phyloP scores from a whole-genome alignment of 2,113 vertebrate species.

The Cariama cristata region DNA sequence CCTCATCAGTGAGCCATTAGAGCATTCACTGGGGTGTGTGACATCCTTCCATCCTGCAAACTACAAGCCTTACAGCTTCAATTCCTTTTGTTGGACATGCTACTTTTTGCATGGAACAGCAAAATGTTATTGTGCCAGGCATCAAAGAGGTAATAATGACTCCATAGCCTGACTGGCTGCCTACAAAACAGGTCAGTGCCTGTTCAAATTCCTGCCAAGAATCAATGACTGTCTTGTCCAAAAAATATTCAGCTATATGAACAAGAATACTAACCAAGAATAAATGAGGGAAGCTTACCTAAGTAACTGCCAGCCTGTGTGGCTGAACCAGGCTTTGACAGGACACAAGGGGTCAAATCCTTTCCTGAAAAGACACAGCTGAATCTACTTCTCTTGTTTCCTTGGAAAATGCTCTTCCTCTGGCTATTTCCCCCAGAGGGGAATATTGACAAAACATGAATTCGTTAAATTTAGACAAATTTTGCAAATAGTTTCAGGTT shows the following conservation, averaged over 20 bases:
- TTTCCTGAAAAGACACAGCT: not conserved
- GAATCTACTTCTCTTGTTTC: not conserved
- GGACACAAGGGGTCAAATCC: not conserved
- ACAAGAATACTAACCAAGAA: not conserved
- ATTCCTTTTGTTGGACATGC: not conserved
- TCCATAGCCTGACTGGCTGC: not conserved
- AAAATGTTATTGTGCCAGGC: not conserved
- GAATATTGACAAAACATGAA: not conserved
- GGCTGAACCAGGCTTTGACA: not conserved
- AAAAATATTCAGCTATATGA: not conserved
- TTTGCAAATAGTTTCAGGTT: not conserved
- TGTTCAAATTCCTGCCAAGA: not conserved
- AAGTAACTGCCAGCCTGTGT: not conserved
- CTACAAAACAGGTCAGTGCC: not conserved
- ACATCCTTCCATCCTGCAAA: not conserved
- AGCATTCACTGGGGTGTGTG: not conserved
- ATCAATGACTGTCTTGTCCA: not conserved
- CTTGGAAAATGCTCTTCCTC: not conserved
- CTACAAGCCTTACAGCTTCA: not conserved
- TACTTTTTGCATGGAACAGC: constrained; percentile 4
- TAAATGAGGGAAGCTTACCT: not conserved
- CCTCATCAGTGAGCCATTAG: not conserved
- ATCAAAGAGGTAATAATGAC: not conserved
- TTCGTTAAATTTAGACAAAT: not conserved
- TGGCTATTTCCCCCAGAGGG: not conserved